These are phyloP conservation scores for Catocala sponsa DNA, from an alignment of 2,888 invertebrate species.

Conservation along the genomic window DNA sequence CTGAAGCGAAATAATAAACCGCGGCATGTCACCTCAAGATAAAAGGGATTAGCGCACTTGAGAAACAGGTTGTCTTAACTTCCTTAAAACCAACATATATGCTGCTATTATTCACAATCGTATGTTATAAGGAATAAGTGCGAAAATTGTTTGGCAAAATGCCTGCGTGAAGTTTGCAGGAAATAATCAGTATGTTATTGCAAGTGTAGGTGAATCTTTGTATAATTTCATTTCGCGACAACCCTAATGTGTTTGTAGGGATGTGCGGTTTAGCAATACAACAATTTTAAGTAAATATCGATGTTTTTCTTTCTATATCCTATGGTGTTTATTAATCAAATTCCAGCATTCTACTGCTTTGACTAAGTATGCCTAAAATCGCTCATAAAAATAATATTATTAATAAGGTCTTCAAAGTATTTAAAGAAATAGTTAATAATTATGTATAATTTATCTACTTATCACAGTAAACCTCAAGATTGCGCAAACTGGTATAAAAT, in stretches of 20 bases:
- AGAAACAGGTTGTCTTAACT: constrained; percentile 78
- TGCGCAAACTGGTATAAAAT: no score
- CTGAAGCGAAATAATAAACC: constrained; percentile 83
- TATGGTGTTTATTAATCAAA: no score
- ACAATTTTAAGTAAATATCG: constrained; percentile 5
- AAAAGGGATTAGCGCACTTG: constrained; percentile 81
- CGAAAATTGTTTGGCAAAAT: constrained; percentile 23
- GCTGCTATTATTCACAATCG: constrained; percentile 21
- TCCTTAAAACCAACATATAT: constrained; percentile 28
- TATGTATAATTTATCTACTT: no score
- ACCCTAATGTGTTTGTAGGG: constrained; percentile 73
- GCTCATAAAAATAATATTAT: no score
- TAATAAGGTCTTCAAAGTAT: no score
- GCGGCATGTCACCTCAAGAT: constrained; percentile 82
- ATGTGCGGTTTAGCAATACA: constrained; percentile 40
- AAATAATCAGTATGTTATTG: constrained; percentile 81
- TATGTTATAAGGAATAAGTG: constrained; percentile 37
- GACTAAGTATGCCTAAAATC: no score
- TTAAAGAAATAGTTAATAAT: no score
- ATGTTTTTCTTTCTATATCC: neutral
- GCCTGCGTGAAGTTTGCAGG: constrained; percentile 50
- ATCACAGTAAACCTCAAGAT: no score
- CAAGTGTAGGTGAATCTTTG: constrained; percentile 81
- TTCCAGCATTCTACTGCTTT: no score
- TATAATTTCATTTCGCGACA: constrained; percentile 84